Base-by-base conservation (phyloP, 2,888 invertebrate genomes). In the Caenorhabditis japonica region DNA sequence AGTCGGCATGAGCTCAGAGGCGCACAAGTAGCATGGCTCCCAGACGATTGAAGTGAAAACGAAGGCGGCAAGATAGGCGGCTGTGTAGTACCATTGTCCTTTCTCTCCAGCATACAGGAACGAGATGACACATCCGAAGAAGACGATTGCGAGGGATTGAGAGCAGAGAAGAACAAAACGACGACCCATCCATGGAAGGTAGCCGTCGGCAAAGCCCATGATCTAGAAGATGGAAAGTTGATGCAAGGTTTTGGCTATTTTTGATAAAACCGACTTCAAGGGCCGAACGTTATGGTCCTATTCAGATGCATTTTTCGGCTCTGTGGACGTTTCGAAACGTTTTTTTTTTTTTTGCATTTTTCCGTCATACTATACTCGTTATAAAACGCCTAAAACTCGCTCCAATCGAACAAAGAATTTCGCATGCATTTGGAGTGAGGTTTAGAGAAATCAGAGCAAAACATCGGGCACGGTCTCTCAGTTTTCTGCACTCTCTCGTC, bases 1-100 rank as follows among this genome's bases (percentile, higher is more conserved):
- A 1, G 79, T 79, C n/a, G 79, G 79, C 79, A 79, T 79, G 19
- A 79, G 41, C 30, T 79, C 79, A 13, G 76, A 75, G 13, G 79
- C 76, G 41, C 76, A 77, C 33, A 79, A 44, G 19, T 79, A 79
- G 43, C 76, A 76, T 12, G 79, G 79, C 46, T 79, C 79, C 79
- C 79, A 79, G 34, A 72, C 72, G 55, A 79, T 79, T 10, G 76
- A 77, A 27, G 76, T 79, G 75, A 79, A 79, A 2, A 79, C 76
- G 62, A 79, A 79, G 33, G 79, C 66, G n/a, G 66, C 64, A 13
- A 79, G 58, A 30, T 79, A 79, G 27, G 64, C 75, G 38, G 72
- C 72, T 3, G 79, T 79, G 68, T 79, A 79, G 36, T 61, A 76
- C 79, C 79, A 79, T 56, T 76, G 75, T 3, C 76, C 79, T 69